Evolutionary conservation across 2,113 vertebrate species (phyloP).

Genomic region (Ascaphus truei): DNA sequence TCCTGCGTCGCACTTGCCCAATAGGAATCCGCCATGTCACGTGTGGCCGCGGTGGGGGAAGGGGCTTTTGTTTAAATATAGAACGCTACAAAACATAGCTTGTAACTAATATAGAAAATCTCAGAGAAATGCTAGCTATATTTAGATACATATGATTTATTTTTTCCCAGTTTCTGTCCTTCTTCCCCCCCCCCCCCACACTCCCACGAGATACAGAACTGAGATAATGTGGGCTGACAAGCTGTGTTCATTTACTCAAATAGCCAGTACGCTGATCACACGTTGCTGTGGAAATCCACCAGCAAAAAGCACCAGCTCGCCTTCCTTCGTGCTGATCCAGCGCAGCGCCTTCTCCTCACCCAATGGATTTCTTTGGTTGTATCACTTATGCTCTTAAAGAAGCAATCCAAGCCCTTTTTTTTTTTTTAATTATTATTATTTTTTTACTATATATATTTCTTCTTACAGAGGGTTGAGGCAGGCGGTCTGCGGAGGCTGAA

Average conservation of each 20-base stretch:
- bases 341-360: background rate
- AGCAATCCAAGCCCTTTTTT: no score
- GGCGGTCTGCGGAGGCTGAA: no score
- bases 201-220: background rate
- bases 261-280: background rate
- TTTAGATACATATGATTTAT: background rate
- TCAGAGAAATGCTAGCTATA: no score
- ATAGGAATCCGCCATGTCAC: no score
- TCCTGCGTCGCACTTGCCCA: no score
- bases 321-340: background rate
- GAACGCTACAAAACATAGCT: no score
- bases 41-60: no score
- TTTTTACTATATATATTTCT: no score
- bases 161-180: background rate
- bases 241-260: background rate
- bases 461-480: no score
- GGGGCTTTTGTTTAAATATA: no score
- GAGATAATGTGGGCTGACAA: constrained; percentile 14
- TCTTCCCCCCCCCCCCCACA: background rate
- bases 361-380: background rate
- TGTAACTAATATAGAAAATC: no score
- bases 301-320: background rate
- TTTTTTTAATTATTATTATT: no score
- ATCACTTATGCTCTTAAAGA: background rate
- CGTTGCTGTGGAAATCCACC: background rate